These are phyloP conservation scores for Corythaixoides concolor DNA, from an alignment of 2,113 vertebrate genomes.

Conservation along the genomic window DNA sequence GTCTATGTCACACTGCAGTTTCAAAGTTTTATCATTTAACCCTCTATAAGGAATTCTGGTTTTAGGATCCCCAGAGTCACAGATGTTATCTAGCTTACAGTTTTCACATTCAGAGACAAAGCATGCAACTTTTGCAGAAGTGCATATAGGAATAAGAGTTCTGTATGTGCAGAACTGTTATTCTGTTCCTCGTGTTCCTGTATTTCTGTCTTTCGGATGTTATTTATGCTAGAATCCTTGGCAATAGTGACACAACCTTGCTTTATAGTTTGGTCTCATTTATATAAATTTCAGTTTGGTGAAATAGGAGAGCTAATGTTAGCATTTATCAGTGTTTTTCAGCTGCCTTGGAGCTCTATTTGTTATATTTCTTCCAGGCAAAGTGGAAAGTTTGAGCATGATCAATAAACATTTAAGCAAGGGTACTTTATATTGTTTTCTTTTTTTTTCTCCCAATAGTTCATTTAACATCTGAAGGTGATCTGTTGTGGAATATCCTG, in stretches of 20 bases:
- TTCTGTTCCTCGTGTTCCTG: background rate
- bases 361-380: background rate
- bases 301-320: background rate
- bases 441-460: background rate
- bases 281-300: background rate
- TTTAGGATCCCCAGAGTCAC: background rate
- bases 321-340: conserved; percentile 38
- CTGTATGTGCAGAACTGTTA: background rate
- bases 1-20: background rate
- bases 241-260: background rate
- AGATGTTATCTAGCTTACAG: background rate
- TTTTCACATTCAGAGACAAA: background rate
- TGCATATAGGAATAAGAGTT: background rate
- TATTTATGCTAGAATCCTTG: background rate
- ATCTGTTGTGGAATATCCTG: conserved; percentile 11
- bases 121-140: background rate
- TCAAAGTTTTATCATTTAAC: background rate
- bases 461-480: conserved; percentile 15
- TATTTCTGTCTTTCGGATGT: background rate
- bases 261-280: background rate
- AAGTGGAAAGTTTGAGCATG: background rate
- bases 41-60: background rate
- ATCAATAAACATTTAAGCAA: conserved; percentile 26
- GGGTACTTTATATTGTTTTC: background rate
- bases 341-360: background rate